phyloP scores from a whole-genome alignment of 2,797 vertebrate species.

The Cebuella pygmaea region DNA sequence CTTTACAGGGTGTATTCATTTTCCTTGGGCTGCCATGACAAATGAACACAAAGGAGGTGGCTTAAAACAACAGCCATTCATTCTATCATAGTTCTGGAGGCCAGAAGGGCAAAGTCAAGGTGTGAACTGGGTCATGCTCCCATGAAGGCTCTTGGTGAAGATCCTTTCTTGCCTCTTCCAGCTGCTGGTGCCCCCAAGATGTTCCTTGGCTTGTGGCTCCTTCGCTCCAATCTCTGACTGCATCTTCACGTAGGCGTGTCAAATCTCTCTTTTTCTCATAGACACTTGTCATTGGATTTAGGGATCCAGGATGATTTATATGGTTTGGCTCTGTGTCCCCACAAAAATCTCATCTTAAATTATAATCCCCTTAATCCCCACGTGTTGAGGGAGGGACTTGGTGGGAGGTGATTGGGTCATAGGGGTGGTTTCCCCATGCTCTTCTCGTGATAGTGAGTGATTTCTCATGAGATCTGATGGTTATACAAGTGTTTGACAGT shows the following conservation, averaged over 20 bases:
- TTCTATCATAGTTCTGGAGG: background rate
- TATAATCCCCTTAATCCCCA: background rate
- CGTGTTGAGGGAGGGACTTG: background rate
- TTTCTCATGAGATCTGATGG: background rate
- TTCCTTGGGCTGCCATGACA: background rate
- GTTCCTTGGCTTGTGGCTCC: background rate
- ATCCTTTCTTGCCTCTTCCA: background rate
- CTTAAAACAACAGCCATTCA: background rate
- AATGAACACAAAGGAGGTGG: background rate
- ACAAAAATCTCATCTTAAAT: background rate
- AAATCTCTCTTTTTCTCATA: background rate
- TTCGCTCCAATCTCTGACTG: background rate
- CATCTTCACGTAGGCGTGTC: background rate
- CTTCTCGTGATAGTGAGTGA: background rate
- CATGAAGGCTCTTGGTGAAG: background rate
- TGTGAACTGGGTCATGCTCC: background rate
- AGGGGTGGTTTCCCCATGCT: background rate
- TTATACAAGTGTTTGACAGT: background rate
- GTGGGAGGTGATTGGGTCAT: background rate
- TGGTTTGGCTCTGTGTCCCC: background rate
- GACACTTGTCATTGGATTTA: background rate
- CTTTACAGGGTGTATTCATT: background rate
- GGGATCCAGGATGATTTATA: background rate
- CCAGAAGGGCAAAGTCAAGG: background rate
- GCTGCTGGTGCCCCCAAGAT: background rate